phyloP scores from a whole-genome alignment of 2,113 vertebrate genomes.

The Actenoides lindsayi region DNA sequence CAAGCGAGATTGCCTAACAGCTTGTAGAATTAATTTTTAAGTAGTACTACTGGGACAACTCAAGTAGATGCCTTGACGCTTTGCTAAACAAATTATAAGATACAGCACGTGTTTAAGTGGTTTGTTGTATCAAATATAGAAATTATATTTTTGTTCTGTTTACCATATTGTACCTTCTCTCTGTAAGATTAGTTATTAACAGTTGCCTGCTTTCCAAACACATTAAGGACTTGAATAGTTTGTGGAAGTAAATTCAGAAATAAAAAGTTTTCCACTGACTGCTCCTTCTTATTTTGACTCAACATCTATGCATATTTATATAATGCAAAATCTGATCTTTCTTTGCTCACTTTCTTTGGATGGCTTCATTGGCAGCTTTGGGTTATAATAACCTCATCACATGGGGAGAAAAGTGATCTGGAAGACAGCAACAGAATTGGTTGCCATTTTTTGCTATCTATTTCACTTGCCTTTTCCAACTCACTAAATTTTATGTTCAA shows the following conservation, averaged over 20 bases:
- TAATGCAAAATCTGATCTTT: not conserved
- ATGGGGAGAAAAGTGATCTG: not conserved
- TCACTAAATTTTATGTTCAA: not conserved
- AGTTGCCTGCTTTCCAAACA: not conserved
- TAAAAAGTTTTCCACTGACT: not conserved
- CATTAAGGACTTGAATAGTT: not conserved
- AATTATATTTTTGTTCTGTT: not conserved
- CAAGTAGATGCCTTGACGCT: not conserved
- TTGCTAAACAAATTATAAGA: not conserved
- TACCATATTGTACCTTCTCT: not conserved
- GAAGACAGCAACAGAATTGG: not conserved
- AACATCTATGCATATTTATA: not conserved
- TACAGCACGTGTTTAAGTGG: not conserved
- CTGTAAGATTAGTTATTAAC: not conserved
- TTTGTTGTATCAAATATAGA: not conserved
- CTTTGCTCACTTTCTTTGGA: not conserved
- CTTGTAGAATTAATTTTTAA: slow-evolving; percentile 30
- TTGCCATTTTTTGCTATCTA: not conserved
- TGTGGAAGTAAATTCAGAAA: not conserved
- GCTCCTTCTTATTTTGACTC: not conserved
- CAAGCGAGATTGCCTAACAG: not conserved
- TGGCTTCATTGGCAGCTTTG: not conserved
- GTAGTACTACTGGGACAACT: not conserved
- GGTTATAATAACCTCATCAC: not conserved
- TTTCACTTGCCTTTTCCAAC: not conserved